Conservation (phyloP, 2,888 invertebrate species). For the Campoletis raptor region DNA sequence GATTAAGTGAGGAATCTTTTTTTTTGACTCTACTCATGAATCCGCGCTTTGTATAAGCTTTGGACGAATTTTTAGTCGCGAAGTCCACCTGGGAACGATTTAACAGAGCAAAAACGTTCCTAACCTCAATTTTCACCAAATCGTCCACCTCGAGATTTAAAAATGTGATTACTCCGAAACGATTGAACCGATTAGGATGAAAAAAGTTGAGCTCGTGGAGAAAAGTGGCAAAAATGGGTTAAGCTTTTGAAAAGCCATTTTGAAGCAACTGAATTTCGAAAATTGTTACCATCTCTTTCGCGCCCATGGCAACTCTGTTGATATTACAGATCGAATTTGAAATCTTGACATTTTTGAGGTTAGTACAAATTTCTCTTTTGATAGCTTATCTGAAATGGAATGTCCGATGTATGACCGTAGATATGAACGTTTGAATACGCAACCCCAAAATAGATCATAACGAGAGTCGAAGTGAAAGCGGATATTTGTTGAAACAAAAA, state of each 20-base stretch:
- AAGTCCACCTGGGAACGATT: neutral
- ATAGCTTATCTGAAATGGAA: neutral
- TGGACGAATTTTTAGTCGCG: neutral
- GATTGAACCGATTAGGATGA: neutral
- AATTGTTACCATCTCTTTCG: neutral
- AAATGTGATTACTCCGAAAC: neutral
- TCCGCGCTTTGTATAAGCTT: neutral
- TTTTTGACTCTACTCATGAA: too few species aligned
- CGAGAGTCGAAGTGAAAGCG: slow-evolving; percentile 63
- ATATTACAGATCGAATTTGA: neutral
- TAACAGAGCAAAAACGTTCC: neutral
- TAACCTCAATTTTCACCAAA: neutral
- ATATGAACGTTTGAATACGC: slow-evolving; percentile 21
- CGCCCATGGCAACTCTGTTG: neutral
- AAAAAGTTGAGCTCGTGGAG: neutral
- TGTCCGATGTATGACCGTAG: neutral
- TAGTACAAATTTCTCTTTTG: neutral
- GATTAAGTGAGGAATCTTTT: neutral
- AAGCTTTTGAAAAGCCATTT: neutral
- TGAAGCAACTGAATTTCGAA: neutral
- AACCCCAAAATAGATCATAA: slow-evolving; percentile 46
- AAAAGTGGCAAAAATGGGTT: neutral
- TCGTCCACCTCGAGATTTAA: neutral
- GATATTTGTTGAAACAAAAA: slow-evolving; percentile 37
- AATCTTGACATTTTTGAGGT: neutral